Evolutionary conservation across 2,797 vertebrate genomes (phyloP), one percentile per base, ranked within the genome.

Genomic region (Tachyglossus aculeatus): DNA sequence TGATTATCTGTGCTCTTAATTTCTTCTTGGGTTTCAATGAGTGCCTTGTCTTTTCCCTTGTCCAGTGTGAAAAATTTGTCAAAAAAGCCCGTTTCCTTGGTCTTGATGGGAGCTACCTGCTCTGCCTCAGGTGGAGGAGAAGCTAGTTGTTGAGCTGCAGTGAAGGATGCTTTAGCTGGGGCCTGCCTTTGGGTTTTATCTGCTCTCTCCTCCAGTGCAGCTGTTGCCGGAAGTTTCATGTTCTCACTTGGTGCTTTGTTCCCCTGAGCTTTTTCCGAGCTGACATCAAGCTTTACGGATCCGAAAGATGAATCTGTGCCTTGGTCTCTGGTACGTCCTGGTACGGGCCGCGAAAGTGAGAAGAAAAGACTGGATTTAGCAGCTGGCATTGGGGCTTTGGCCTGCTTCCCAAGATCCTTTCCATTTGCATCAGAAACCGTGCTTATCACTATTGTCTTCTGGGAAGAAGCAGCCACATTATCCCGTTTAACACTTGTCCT

Each of bases 41-140:
- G 63, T 1, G 15, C 37, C 29, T 80, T 76, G 39, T 78, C 86
- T 62, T 76, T 80, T 40, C 74, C 80, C 63, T 87, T 93, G 36
- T 91, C 91, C 87, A 57, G 67, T 34, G 87, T 95, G 86, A 98
- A 97, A 80, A 96, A 66, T 76, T 91, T 96, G 65, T 92, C 90
- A 2, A 97, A 93, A 64, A 93, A 59, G 18, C 44, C 83, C 25
- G 66, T 5, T 72, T 85, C 88, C 48, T 80, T 88, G 3, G 82
- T 56, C 71, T 78, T 88, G 2, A 77, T 7, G 14, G 54, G 1
- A 1, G 68, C 57, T 0, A 0, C 61, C 36, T 68, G 31, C 11
- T 36, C 64, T 9, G 74, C 52, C 74, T 85, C 63, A 1, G 81
- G 63, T 10, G 78, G 38, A 4, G 6, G 73, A 0, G 83, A 33